Percentiles rank a stretch among this genome's conserved stretches.
Conservation (phyloP, 2,797 vertebrate species). For the Alectoris magna region DNA sequence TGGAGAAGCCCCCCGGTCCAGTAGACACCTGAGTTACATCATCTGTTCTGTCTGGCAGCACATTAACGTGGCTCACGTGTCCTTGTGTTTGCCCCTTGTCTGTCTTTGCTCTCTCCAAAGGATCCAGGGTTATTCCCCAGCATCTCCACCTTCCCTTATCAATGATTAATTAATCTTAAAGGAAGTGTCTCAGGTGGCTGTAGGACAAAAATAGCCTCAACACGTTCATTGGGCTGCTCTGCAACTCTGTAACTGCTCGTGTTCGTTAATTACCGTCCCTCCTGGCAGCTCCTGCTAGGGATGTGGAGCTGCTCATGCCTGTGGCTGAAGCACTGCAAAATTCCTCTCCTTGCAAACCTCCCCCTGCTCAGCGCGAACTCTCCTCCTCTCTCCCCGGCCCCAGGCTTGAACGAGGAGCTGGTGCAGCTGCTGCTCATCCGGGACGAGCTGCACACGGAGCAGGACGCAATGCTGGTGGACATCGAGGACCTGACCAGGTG, state of each 20-base stretch:
- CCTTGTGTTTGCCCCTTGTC: background rate
- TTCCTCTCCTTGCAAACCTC: background rate
- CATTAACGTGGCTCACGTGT: accelerated
- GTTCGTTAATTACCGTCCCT: background rate
- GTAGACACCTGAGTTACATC: background rate
- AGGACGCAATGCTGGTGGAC: slow-evolving; percentile 99
- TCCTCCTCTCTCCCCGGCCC: background rate
- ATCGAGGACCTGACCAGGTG: slow-evolving; percentile 98
- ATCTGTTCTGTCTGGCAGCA: background rate
- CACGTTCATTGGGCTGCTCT: background rate
- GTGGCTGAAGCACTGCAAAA: background rate
- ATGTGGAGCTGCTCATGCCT: background rate
- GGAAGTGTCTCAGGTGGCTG: background rate
- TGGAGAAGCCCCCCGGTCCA: background rate
- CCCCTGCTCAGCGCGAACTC: background rate
- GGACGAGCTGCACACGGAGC: slow-evolving; percentile 97
- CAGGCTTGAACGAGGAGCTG: slow-evolving; percentile 98
- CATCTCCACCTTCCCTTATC: background rate
- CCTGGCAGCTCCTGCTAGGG: background rate
- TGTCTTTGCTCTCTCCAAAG: background rate
- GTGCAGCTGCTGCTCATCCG: slow-evolving; percentile 97
- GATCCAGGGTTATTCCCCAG: background rate
- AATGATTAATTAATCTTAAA: background rate
- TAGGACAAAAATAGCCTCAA: background rate
- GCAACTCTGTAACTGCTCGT: background rate